Evolutionary conservation across 2,888 invertebrate genomes (phyloP).

Genomic region (Hypercompe scribonia): DNA sequence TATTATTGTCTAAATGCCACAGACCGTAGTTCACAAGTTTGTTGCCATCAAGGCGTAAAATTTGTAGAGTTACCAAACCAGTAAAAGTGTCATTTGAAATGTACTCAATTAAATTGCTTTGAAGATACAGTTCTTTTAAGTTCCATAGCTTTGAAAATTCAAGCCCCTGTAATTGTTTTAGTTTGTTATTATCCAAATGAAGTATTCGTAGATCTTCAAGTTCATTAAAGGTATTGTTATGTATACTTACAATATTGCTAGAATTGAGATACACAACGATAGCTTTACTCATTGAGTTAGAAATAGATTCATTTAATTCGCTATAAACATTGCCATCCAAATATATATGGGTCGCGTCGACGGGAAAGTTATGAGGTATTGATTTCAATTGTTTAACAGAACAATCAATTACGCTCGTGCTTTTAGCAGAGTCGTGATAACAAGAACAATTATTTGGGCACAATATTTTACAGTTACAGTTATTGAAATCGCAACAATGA

Average conservation of each 20-base stretch:
- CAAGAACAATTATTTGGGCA: conserved; percentile 97
- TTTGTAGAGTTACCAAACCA: conserved; percentile 91
- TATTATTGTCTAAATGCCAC: conserved; percentile 91
- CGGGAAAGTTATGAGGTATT: conserved; percentile 94
- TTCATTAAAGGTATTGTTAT: conserved; percentile 95
- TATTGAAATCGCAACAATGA: conserved; percentile 97
- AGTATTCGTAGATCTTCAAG: conserved; percentile 91
- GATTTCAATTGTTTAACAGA: conserved; percentile 91
- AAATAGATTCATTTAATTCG: conserved; percentile 87
- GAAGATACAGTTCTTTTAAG: conserved; percentile 94
- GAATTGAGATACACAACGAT: conserved; percentile 93
- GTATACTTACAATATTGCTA: conserved; percentile 92
- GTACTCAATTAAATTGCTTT: conserved; percentile 93
- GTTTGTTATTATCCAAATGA: conserved; percentile 94
- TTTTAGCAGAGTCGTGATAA: conserved; percentile 97
- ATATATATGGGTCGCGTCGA: conserved; percentile 96
- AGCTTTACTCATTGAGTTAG: conserved; percentile 77
- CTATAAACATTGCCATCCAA: conserved; percentile 96
- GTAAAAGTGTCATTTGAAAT: conserved; percentile 94
- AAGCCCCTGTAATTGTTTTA: conserved; percentile 91
- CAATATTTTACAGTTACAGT: conserved; percentile 97
- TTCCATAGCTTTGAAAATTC: conserved; percentile 94
- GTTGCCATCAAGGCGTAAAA: conserved; percentile 95
- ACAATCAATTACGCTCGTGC: conserved; percentile 96
- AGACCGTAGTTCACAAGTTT: conserved; percentile 92